Evolutionary conservation across 2,113 vertebrate genomes (phyloP).

Genomic region (Cryptotis parvus): DNA sequence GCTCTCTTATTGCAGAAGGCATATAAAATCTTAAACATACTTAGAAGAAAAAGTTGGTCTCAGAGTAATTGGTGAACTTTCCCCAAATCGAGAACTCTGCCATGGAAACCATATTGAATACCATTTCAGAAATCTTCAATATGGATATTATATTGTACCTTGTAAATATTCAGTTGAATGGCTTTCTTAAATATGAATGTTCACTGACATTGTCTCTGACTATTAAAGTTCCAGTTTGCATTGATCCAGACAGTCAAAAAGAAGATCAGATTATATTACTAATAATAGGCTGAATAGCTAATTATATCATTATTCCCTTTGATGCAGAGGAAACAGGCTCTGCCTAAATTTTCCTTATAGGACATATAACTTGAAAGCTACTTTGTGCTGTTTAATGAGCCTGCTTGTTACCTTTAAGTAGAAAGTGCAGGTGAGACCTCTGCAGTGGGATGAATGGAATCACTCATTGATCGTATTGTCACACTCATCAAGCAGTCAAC

Average conservation of each 20-base stretch:
- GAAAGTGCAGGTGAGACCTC: conserved; percentile 73
- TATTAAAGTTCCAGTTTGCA: not conserved
- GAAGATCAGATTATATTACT: conserved; percentile 81
- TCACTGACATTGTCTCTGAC: not conserved
- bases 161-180: not conserved
- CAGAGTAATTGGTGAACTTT: not conserved
- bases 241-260: conserved; percentile 9
- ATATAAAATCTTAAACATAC: not conserved
- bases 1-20: not conserved
- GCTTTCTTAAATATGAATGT: not conserved
- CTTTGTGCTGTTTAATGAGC: conserved; percentile 84
- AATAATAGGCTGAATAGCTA: conserved; percentile 76
- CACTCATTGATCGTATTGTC: conserved; percentile 82
- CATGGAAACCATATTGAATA: too few species aligned
- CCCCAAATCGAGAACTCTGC: not conserved
- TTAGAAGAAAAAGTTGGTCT: not conserved
- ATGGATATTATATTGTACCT: not conserved
- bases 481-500: conserved; percentile 65
- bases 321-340: conserved; percentile 77
- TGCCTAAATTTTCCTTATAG: conserved; percentile 78
- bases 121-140: not conserved
- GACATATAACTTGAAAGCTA: conserved; percentile 78
- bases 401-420: conserved; percentile 84
- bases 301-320: conserved; percentile 80
- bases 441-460: conserved; percentile 75